A percentile compares a stretch with the other conserved stretches of the same genome.
Evolutionary conservation across 2,113 vertebrate species (phyloP).

Genomic region (Gopherus flavomarginatus): DNA sequence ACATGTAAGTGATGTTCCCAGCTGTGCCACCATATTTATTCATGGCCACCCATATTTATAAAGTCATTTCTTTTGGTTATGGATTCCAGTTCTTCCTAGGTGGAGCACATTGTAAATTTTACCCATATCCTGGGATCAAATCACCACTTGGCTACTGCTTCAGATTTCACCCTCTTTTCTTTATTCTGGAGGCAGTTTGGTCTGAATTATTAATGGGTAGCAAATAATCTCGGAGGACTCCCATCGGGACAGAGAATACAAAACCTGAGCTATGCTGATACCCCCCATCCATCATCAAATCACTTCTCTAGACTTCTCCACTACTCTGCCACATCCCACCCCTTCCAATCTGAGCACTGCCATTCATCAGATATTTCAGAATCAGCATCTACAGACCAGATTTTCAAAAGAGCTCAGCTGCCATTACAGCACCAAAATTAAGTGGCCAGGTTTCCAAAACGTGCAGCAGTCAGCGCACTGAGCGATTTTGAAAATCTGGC

Average conservation of each 20-base stretch:
- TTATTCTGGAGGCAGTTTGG: background rate
- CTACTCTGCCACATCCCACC: background rate
- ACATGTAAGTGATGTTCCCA: background rate
- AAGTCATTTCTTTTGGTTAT: background rate
- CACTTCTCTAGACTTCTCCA: background rate
- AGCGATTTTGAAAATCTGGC: background rate
- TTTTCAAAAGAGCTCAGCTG: background rate
- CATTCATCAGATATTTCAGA: background rate
- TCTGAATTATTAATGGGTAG: constrained; percentile 43
- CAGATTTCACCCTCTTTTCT: background rate
- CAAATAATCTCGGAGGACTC: background rate
- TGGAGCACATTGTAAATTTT: background rate
- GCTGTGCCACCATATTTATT: background rate
- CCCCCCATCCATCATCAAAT: background rate
- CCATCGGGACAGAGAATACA: rapidly evolving
- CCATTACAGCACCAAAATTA: background rate
- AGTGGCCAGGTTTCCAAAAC: background rate
- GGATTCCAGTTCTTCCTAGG: constrained; percentile 15
- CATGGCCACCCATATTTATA: background rate
- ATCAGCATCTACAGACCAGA: background rate
- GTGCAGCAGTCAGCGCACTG: background rate
- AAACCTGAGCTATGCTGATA: background rate
- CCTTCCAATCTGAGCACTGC: background rate
- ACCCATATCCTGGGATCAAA: constrained; percentile 6
- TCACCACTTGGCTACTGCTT: background rate